Base-by-base conservation (phyloP, 2,797 vertebrate genomes). In the Hippoglossus hippoglossus region DNA sequence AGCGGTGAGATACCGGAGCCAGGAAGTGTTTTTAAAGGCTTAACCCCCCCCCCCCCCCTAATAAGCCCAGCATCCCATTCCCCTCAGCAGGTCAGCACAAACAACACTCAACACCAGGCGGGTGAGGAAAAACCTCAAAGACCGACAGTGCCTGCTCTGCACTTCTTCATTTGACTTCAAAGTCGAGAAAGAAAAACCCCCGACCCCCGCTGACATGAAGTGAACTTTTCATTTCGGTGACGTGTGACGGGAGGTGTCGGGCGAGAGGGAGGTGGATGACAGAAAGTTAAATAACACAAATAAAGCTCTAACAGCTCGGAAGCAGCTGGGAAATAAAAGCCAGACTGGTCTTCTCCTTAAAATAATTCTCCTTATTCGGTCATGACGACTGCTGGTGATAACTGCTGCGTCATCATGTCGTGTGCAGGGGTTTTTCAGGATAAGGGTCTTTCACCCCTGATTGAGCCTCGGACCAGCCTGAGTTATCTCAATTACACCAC, bases 101-200 rank as follows among this genome's bases (percentile, higher is more conserved):
- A 79, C 25, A 79, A 68, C 26, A 34, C 63, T 66, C 24, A 63
- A 39, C 21, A 55, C 44, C n/a, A 65, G 22, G 44, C 3, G 55
- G 59, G 60, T 75, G 59, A 71, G 70, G 25, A 72, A 75, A 81
- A 54, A 58, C 5, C 39, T 65, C 22, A 89, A 88, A 81, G 71
- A 62, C 56, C 8, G 41, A 53, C 5, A 12, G 63, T 73, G 63
- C 52, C 53, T 6, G 15, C 50, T 8, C 12, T 0, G 50, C 59
- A 72, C 55, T 2, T 73, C 63, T 71, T 75, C 71, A 71, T 85
- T 81, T 86, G 31, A 89, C 72, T 79, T 85, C 83, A 89, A 89
- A 87, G 85, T 52, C 9, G n/a, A 24, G 21, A 36, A 56, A 18
- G 18, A 46, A 46, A 46, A 46, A 19, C 6, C 4, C 15, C 50